Base-by-base conservation (phyloP, 2,113 vertebrate species). In the Zeus faber region DNA sequence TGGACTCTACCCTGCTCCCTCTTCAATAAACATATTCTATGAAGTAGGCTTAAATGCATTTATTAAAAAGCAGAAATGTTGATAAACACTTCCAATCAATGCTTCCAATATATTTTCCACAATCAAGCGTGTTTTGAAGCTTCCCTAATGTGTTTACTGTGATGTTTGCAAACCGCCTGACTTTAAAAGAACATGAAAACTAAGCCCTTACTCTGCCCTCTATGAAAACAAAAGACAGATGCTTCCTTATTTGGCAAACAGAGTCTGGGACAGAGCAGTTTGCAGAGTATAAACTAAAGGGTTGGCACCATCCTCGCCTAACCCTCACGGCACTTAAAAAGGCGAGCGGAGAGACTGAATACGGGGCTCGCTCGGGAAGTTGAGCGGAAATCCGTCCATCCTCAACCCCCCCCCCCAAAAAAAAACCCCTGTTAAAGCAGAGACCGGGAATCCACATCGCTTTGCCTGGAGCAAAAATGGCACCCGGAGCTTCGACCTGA, bases 171-270 rank as follows among this genome's bases (percentile, higher is more conserved):
- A n/a, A n/a, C n/a, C 55, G 40, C 33, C 4, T 17, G 43, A 62
- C 41, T 50, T 69, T 45, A 29, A 39, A 23, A 66, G 37, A 74
- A 54, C 9, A 59, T 47, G 58, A 61, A 70, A 58, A 54, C 43
- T 60, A 46, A 44, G 24, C 26, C 40, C 54, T 37, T 21, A 54
- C 62, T 68, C 48, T 54, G 60, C 44, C 22, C 65, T 49, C 5
- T 11, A 71, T 29, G 60, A 74, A 65, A 79, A 76, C 70, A 66
- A 44, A 35, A 73, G 84, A 73, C 81, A 81, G 74, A 76, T 67
- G 79, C 66, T 81, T 85, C 85, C 85, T 88, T 85, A 85, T 88
- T 88, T 86, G 83, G 84, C 56, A 62, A 82, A 65, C 59, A 67
- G 27, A 33, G 50, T 55, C 50, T 70, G 45, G 53, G 66, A 77